Evolutionary conservation across 1,140 invertebrate genomes (phyloP), one percentile per base, ranked within the genome.

Genomic region (Oedothorax gibbosus): DNA sequence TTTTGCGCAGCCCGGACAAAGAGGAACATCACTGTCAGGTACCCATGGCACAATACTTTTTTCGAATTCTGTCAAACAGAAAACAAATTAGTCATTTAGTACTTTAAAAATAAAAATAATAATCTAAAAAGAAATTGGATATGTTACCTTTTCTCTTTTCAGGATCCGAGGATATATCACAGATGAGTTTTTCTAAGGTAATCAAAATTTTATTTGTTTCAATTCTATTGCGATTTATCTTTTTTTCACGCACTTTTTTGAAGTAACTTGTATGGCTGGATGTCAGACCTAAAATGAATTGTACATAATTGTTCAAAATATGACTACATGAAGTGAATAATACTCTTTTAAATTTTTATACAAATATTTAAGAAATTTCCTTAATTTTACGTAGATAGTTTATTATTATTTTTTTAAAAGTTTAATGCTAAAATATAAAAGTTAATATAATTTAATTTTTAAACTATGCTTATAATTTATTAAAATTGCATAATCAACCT

Each of bases 191-290:
- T 91, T 99, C 96, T 87, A 99, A 89, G 88, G 98, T 92, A 88
- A 99, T 98, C 53, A 99, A 92, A 18, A 99, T 90, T 90, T 98
- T 99, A 90, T 99, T 99, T 2, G 97, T 99, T 91, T 98, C 96
- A 49, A 95, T 94, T 0, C 97, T 95, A 91, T 95, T 96, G 89
- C 96, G 92, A 90, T 98, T 96, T 85, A 98, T 91, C 87, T 93
- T 91, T 4, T 92, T 90, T 88, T 94, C 93, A 88, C 95, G 90
- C 81, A 95, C 91, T 53, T 92, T 92, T 89, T 95, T 95, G 89
- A 97, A 98, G 89, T 94, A 93, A 75, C 94, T 93, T 11, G 94
- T 95, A 87, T 96, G 94, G 85, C 91, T 93, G 86, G 92, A 91
- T 15, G 90, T 93, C 14, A 91, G 90, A 86, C 96, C 93, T 94